These are phyloP conservation scores for Metallyticus violacea DNA, from an alignment of 2,888 invertebrate genomes.

Conservation along the genomic window DNA sequence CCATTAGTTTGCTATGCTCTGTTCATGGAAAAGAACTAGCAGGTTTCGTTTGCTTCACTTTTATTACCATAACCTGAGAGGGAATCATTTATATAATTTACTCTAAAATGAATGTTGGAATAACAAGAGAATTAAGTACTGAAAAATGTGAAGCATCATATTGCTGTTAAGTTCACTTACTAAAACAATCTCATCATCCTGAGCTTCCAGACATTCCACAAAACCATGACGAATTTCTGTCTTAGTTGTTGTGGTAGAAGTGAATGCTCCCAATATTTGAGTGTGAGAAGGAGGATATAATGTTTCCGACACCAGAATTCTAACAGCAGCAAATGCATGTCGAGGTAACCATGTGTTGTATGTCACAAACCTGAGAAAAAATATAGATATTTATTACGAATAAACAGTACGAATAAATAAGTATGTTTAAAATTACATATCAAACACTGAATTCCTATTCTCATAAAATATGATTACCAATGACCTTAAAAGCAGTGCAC, in stretches of 20 bases:
- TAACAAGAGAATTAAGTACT: background rate
- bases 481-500: too few relatives aligned
- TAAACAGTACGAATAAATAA: too few relatives aligned
- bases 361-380: conserved; percentile 56
- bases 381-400: background rate
- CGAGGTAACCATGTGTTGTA: conserved; percentile 65
- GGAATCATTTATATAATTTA: too few relatives aligned
- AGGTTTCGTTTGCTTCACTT: too few relatives aligned
- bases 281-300: conserved; percentile 63
- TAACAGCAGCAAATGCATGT: conserved; percentile 66
- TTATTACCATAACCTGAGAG: too few relatives aligned
- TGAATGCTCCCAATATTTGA: conserved; percentile 70
- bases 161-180: too few relatives aligned
- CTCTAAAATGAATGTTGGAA: too few relatives aligned
- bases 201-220: conserved; percentile 77
- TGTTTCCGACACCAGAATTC: conserved; percentile 66
- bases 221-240: conserved; percentile 73
- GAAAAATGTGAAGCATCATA: background rate
- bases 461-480: too few relatives aligned
- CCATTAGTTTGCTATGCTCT: too few relatives aligned
- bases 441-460: too few relatives aligned
- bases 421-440: too few relatives aligned
- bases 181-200: background rate
- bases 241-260: conserved; percentile 58
- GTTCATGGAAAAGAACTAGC: too few relatives aligned